A percentile compares a stretch with the other conserved stretches of the same genome.
Evolutionary conservation across 1,140 invertebrate genomes (phyloP).

Genomic region (Tetragonula clypearis): DNA sequence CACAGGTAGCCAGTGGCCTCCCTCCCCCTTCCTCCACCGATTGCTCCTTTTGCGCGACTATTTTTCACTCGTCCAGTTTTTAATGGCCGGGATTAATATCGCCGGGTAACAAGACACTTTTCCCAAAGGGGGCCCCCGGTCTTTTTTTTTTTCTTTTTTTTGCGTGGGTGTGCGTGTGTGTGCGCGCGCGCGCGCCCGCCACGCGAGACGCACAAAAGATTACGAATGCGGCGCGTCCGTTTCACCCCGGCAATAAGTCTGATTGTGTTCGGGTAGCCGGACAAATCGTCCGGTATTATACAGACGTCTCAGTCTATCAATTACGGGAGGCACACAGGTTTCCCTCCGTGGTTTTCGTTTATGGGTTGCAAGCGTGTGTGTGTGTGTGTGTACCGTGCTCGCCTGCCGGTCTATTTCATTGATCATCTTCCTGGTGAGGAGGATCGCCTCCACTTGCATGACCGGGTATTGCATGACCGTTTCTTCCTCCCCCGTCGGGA

Average conservation of each 20-base stretch:
- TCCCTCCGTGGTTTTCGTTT: slow-evolving; percentile 36
- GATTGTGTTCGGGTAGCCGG: slow-evolving; percentile 79
- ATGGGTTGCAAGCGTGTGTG: background rate
- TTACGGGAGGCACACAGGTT: slow-evolving; percentile 63
- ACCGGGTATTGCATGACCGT: slow-evolving; percentile 61
- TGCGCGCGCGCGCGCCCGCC: slow-evolving; percentile 32
- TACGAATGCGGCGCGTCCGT: slow-evolving; percentile 80
- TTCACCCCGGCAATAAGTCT: slow-evolving; percentile 79
- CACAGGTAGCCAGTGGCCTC: slow-evolving; percentile 72
- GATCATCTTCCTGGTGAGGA: slow-evolving; percentile 74
- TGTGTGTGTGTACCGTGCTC: slow-evolving; percentile 36
- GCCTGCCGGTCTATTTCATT: slow-evolving; percentile 76
- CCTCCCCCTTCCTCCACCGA: slow-evolving; percentile 43
- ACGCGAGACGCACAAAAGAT: slow-evolving; percentile 77
- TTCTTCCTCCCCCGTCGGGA: background rate
- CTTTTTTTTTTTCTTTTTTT: rapidly evolving
- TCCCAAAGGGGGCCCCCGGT: slow-evolving; percentile 42
- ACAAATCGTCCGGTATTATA: slow-evolving; percentile 81
- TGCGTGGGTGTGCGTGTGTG: slow-evolving; percentile 55
- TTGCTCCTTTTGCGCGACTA: slow-evolving; percentile 73
- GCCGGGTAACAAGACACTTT: slow-evolving; percentile 81
- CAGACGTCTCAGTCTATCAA: slow-evolving; percentile 79
- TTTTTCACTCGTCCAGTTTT: slow-evolving; percentile 81
- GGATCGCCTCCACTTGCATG: slow-evolving; percentile 47
- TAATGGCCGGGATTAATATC: slow-evolving; percentile 81